A percentile compares a stretch with the other conserved stretches of the same genome.
phyloP scores from a whole-genome alignment of 2,113 vertebrate species.

The Trogon melanurus region DNA sequence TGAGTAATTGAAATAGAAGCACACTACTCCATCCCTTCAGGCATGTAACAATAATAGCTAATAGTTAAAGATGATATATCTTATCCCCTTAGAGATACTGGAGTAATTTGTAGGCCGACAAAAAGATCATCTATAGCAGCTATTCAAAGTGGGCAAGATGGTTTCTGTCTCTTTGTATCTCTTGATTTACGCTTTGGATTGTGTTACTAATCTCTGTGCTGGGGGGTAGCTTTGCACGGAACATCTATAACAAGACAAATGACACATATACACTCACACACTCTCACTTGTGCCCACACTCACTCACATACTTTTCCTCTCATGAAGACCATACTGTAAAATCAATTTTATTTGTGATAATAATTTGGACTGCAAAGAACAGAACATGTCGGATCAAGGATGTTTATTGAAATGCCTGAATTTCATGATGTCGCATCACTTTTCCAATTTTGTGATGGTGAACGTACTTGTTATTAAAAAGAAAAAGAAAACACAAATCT shows the following conservation, averaged over 20 bases:
- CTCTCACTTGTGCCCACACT: background rate
- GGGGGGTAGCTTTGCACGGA: background rate
- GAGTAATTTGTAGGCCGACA: background rate
- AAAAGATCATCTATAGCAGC: slow-evolving; percentile 14
- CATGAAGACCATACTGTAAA: background rate
- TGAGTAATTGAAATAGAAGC: slow-evolving; percentile 56
- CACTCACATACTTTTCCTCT: background rate
- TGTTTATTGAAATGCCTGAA: background rate
- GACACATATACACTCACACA: background rate
- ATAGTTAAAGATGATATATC: slow-evolving; percentile 48
- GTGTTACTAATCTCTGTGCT: background rate
- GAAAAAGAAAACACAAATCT: background rate
- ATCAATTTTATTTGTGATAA: background rate
- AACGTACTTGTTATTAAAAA: background rate
- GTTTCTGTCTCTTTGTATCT: background rate
- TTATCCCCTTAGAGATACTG: background rate
- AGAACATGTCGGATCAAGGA: background rate
- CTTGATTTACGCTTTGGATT: background rate
- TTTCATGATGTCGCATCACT: background rate
- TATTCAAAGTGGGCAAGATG: background rate
- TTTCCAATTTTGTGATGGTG: background rate
- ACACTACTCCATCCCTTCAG: slow-evolving; percentile 20
- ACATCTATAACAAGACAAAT: background rate
- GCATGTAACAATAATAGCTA: slow-evolving; percentile 39
- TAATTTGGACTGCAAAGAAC: background rate